Conservation (phyloP, 2,113 vertebrate species). For the Melanotaenia duboulayi region DNA sequence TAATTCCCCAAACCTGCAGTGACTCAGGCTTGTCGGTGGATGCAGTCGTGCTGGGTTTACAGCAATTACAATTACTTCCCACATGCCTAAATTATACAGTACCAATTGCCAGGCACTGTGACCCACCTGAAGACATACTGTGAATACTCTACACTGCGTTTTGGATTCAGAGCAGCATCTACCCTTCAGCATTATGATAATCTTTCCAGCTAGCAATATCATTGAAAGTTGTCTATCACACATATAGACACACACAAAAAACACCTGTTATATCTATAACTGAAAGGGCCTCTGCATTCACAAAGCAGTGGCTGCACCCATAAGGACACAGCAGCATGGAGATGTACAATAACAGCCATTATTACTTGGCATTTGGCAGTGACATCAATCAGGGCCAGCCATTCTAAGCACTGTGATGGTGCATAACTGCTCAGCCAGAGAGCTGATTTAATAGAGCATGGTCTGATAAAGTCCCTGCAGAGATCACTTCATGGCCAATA, state of each 20-base stretch:
- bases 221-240: constrained; percentile 38
- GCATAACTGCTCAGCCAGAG: constrained; percentile 68
- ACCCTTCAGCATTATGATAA: constrained; percentile 58
- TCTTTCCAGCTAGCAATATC: constrained; percentile 44
- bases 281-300: not conserved
- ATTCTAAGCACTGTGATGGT: constrained; percentile 64
- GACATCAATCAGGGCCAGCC: constrained; percentile 63
- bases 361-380: constrained; percentile 68
- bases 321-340: constrained; percentile 50
- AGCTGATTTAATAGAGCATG: constrained; percentile 76
- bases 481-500: constrained; percentile 74
- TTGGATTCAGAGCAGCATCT: constrained; percentile 61
- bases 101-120: constrained; percentile 62
- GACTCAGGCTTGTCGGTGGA: constrained; percentile 9
- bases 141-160: constrained; percentile 59
- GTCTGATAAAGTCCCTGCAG: constrained; percentile 74
- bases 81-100: constrained; percentile 61
- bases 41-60: constrained; percentile 46
- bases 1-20: constrained; percentile 28
- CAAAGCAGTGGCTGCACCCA: constrained; percentile 21
- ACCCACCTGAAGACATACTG: constrained; percentile 55
- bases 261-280: constrained; percentile 31
- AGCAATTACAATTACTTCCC: constrained; percentile 54
- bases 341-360: constrained; percentile 61
- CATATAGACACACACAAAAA: not conserved